phyloP scores from a whole-genome alignment of 2,797 vertebrate species.

The Thripadectes ignobilis region DNA sequence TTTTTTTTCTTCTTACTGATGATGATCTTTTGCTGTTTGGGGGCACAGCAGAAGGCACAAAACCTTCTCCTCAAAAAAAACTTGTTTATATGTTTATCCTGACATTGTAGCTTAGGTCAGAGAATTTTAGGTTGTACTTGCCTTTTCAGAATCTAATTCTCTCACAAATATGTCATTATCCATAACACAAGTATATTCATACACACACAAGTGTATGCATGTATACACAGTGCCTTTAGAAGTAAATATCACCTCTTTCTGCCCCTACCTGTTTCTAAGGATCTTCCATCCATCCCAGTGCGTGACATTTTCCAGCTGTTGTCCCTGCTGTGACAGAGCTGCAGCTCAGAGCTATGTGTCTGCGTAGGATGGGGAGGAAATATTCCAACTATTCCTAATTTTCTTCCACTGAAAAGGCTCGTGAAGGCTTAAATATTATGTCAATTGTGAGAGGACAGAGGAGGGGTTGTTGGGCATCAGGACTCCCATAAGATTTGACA shows the following conservation, averaged over 20 bases:
- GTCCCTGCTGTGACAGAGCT: neutral
- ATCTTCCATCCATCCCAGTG: neutral
- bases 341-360: neutral
- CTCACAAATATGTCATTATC: neutral
- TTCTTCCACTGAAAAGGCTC: neutral
- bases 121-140: neutral
- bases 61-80: neutral
- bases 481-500: neutral
- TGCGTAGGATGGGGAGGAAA: neutral
- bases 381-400: neutral
- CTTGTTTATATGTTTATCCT: neutral
- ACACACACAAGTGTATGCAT: fast-evolving
- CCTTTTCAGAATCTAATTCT: neutral
- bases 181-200: neutral
- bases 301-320: neutral
- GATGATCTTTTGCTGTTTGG: neutral
- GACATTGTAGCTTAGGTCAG: neutral
- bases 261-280: neutral
- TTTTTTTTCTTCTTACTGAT: neutral
- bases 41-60: neutral
- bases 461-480: neutral
- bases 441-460: neutral
- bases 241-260: neutral
- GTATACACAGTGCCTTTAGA: neutral
- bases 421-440: neutral